Evolutionary conservation across 2,888 invertebrate species (phyloP), one percentile per base, ranked within the genome.

Genomic region (Drosophila differens): DNA sequence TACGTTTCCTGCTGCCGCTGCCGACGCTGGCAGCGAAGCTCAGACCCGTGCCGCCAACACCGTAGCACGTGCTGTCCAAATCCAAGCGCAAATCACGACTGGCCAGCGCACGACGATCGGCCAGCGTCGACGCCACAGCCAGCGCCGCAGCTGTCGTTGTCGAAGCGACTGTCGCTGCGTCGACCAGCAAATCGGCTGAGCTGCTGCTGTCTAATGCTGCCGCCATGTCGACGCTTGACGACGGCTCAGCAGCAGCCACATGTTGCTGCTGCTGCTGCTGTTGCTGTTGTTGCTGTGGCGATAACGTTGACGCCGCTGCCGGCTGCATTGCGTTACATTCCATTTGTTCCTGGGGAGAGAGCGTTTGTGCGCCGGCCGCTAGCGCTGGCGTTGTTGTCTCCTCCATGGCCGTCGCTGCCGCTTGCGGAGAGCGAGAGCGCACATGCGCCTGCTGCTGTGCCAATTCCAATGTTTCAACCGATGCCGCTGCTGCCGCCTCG

Each of bases 21-120:
- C 77, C 74, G 16, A 74, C 49, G 62, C 81, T 80, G n/a, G 58
- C 70, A 14, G 75, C 70, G 66, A 86, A 83, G 73, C 84, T 84
- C 55, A 90, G 61, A 25, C 92, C 91, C 68, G 85, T 88, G 61
- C 87, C 90, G 30, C 88, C 90, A 33, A 91, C 78, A 49, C 89
- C 91, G 37, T 91, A 90, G 88, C 89, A 91, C 89, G 85, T 91
- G 87, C 82, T 93, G 69, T 81, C 86, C 77, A 93, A 89, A 76
- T 93, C 93, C 69, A 93, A 86, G 28, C 91, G 92, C 74, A 93
- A 89, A 74, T 93, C 93, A 35, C 92, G 91, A 44, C 88, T 91
- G 55, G 90, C 90, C 76, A 89, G 85, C 69, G 92, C 92, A 74
- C 92, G 89, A 37, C 92, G 75, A 57, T 90, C 88, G n/a, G 91